Evolutionary conservation across 2,797 vertebrate genomes (phyloP).

Genomic region (Pampus argenteus): DNA sequence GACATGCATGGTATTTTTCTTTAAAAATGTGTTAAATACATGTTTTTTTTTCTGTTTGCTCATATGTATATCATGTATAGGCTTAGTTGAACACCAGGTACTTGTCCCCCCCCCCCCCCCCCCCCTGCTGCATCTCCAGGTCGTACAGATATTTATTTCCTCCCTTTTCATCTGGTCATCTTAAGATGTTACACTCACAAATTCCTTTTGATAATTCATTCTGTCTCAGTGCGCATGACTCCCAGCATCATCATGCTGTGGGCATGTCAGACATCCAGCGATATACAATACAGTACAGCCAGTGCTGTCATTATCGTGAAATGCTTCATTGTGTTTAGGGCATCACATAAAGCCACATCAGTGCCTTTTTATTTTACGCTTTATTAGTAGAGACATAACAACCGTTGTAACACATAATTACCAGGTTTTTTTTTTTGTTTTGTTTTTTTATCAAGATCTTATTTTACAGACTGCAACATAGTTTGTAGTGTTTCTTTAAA

Average conservation of each 20-base stretch:
- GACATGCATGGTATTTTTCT: not conserved
- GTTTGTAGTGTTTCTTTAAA: conserved; percentile 35
- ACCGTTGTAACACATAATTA: conserved; percentile 19
- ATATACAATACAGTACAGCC: conserved; percentile 52
- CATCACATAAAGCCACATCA: conserved; percentile 45
- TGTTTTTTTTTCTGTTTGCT: not conserved
- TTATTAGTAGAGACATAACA: conserved; percentile 46
- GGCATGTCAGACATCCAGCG: conserved; percentile 39
- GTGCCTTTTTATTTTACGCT: conserved; percentile 29
- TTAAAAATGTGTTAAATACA: not conserved
- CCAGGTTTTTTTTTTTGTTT: too few relatives aligned
- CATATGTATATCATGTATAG: conserved; percentile 5
- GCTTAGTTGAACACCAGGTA: conserved; percentile 6
- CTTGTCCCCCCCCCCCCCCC: not conserved
- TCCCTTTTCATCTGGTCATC: conserved; percentile 58
- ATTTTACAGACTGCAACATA: conserved; percentile 42
- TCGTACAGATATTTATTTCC: conserved; percentile 12
- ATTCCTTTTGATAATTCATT: conserved; percentile 71
- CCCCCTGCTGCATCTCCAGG: conserved; percentile 20
- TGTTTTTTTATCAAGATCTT: conserved; percentile 32
- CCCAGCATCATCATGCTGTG: conserved; percentile 20
- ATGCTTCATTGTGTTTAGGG: conserved; percentile 49
- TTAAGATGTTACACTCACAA: conserved; percentile 48
- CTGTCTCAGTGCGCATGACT: conserved; percentile 58
- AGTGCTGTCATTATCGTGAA: conserved; percentile 39